Evolutionary conservation across 2,888 invertebrate genomes (phyloP), one percentile per base, ranked within the genome.

Genomic region (Phlogophora meticulosa): DNA sequence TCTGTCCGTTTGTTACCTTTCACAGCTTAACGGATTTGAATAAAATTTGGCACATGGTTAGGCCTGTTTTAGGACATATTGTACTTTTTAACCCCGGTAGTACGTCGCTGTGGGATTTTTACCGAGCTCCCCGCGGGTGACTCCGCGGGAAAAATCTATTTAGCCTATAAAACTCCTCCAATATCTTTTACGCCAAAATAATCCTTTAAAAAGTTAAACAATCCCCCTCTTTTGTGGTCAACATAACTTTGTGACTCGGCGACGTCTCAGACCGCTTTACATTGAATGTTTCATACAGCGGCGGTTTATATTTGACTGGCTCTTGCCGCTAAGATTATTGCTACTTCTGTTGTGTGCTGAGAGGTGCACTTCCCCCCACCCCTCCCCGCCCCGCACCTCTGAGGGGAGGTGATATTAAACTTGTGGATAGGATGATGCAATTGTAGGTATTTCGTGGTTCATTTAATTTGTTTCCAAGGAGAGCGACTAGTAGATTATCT

Each of bases 241-340:
- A 48, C 38, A 66, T 59, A 43, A 42, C 43, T 4, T n/a, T 15
- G 1, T 22, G 22, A n/a, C 28, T 9, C 17, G 28, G 70, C 58
- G 48, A 36, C 45, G 36, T 20, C 28, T 4, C 10, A 20, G 34
- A 36, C 46, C 38, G 52, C 45, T 67, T 24, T 13, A 61, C 60
- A 58, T 48, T 71, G 40, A 74, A 72, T 59, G 53, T 67, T 79
- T 59, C 52, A 46, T 59, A 56, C 32, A 52, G 22, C 61, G n/a
- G 49, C 43, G 56, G 58, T 59, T 75, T 74, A 62, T 69, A 60
- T 70, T 62, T 59, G 51, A 58, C 52, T 42, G 45, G 36, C 59
- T 52, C 56, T 56, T 45, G 42, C 69, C 48, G n/a, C 46, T 45
- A 55, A 69, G 52, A 69, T 75, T 79, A 67, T 75, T 79, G 70